Evolutionary conservation across 1,140 invertebrate species (phyloP), one percentile per base, ranked within the genome.

Genomic region (Anoplophora glabripennis): DNA sequence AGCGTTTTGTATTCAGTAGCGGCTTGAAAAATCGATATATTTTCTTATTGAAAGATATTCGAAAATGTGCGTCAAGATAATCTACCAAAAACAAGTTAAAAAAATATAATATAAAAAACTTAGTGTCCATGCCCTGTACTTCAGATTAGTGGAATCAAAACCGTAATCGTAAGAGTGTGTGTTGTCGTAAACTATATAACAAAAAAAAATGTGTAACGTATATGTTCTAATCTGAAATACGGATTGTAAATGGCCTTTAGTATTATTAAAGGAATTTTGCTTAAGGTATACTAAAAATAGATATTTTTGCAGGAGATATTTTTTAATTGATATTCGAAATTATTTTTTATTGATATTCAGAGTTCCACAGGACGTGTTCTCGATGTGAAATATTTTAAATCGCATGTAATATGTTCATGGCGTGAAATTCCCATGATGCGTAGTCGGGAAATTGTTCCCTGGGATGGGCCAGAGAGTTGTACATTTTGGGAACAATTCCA

Each of bases 341-440:
- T 65, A 62, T 59, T 63, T 64, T 67, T 62, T 57, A 67, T 61
- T 57, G 36, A 66, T 67, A 66, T 68, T 71, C 63, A 61, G 67
- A 71, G 66, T 74, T 75, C 73, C 72, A 75, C 72, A 72, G 71
- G 73, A 74, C 73, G 73, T 75, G 73, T 75, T 74, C 73, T 75
- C 71, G 71, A 72, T 72, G 68, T 74, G 67, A 71, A 71, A 73
- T 73, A 72, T 64, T 63, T 65, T 64, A 40, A 66, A 65, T 28
- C 21, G 21, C 21, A 28, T 28, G 21, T 28, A 28, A 28, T 63
- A 63, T 69, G 66, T 69, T 64, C 61, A 67, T 71, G 65, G 64
- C 66, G 61, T 69, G 61, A 49, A 48, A 64, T 55, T 57, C 54
- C 55, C 55, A 65, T 65, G 51, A 56, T 38, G 56, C 48, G 53